These are phyloP conservation scores for Lasioglossum leucozonium DNA, from an alignment of 2,888 invertebrate genomes.

Conservation along the genomic window DNA sequence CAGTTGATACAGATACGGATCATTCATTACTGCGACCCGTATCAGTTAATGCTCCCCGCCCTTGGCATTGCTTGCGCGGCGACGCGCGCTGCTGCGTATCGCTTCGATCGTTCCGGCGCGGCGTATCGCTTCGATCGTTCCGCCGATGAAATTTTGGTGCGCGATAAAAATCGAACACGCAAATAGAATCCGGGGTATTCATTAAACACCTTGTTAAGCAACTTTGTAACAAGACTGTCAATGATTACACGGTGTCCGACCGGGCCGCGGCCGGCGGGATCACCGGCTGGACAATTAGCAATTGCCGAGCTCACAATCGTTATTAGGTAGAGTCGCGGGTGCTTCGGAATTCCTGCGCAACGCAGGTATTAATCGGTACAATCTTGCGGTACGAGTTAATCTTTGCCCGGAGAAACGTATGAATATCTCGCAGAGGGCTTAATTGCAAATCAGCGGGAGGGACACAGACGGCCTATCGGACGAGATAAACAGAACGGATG, in stretches of 20 bases:
- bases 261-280: not conserved
- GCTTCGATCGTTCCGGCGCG: not conserved
- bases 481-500: constrained; percentile 5
- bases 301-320: not conserved
- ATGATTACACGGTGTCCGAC: not conserved
- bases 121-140: not conserved
- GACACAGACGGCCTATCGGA: not conserved
- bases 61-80: not conserved
- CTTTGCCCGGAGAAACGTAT: not conserved
- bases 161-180: not conserved
- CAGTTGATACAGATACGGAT: not conserved
- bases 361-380: not conserved
- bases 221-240: not conserved
- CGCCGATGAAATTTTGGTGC: not conserved
- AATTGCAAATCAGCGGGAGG: constrained; percentile 21
- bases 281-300: not conserved
- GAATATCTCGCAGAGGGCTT: not conserved
- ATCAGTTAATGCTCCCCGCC: constrained; percentile 10
- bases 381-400: constrained; percentile 26
- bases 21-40: not conserved
- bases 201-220: not conserved
- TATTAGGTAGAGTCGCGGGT: not conserved
- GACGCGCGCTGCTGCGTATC: not conserved
- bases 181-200: not conserved
- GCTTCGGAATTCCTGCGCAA: not conserved